Conservation (phyloP, 1,140 invertebrate species). For the Eciton burchellii region DNA sequence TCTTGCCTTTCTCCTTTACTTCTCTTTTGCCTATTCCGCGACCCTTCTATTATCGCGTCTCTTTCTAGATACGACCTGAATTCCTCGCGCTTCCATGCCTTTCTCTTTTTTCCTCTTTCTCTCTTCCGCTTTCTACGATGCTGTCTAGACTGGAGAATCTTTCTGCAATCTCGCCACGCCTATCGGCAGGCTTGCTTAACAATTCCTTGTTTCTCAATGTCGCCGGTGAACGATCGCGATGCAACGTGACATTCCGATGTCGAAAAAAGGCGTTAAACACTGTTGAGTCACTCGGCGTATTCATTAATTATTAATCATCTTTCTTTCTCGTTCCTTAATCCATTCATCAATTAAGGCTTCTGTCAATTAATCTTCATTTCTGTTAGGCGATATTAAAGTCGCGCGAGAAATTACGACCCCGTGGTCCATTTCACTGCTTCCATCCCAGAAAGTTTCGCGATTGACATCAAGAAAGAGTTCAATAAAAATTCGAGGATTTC, state of each 20-base stretch:
- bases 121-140: not conserved
- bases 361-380: constrained; percentile 8
- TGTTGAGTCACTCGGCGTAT: not conserved
- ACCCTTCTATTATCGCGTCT: not conserved
- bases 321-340: too few species aligned
- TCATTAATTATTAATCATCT: constrained; percentile 10
- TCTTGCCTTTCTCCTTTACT: constrained; percentile 22
- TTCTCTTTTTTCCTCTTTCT: constrained; percentile 4
- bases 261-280: not conserved
- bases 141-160: constrained; percentile 46
- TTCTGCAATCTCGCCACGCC: not conserved
- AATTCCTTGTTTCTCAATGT: constrained; percentile 64
- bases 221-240: not conserved
- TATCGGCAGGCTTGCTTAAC: constrained; percentile 52
- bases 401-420: not conserved
- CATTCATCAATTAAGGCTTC: too few species aligned
- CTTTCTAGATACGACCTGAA: constrained; percentile 14
- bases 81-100: not conserved
- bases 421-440: not conserved
- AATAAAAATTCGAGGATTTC: not conserved
- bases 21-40: not conserved
- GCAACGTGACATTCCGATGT: constrained; percentile 56
- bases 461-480: not conserved
- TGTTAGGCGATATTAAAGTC: not conserved
- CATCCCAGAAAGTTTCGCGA: too few species aligned